phyloP scores from a whole-genome alignment of 1,140 invertebrate genomes.

The Drosophila sturtevanti region DNA sequence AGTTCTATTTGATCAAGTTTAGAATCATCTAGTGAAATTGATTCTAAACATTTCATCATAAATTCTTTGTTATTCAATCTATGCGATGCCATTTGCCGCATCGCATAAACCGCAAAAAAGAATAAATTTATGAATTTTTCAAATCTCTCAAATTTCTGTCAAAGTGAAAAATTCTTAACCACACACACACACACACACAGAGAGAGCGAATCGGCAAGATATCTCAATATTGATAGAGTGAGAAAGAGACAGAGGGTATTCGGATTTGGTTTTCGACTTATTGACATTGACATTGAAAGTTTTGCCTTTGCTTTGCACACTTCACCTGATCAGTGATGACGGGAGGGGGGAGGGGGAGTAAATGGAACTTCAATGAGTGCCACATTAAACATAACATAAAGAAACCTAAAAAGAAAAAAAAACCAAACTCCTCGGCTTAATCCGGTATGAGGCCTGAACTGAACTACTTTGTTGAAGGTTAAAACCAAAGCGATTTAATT shows the following conservation, averaged over 20 bases:
- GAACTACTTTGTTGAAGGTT: constrained; percentile 60
- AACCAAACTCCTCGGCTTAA: constrained; percentile 45
- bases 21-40: neutral
- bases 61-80: constrained; percentile 35
- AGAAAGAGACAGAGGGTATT: constrained; percentile 8
- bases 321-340: constrained; percentile 6
- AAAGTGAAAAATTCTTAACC: constrained; percentile 28
- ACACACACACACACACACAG: constrained; percentile 29
- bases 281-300: constrained; percentile 81
- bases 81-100: constrained; percentile 28
- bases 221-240: constrained; percentile 13
- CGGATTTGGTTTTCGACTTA: constrained; percentile 37
- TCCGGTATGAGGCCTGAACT: constrained; percentile 53
- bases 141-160: constrained; percentile 44
- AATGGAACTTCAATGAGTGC: constrained; percentile 37
- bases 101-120: constrained; percentile 53
- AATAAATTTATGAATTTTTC: neutral
- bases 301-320: constrained; percentile 32
- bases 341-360: constrained; percentile 33
- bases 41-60: constrained; percentile 56
- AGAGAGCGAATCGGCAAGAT: constrained; percentile 16
- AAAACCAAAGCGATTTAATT: constrained; percentile 52
- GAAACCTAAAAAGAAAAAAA: constrained; percentile 22
- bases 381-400: constrained; percentile 28
- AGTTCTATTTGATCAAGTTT: neutral